A percentile compares a stretch with the other conserved stretches of the same genome.
These are phyloP conservation scores for Allobates femoralis DNA, from an alignment of 2,797 vertebrate genomes.

Conservation along the genomic window DNA sequence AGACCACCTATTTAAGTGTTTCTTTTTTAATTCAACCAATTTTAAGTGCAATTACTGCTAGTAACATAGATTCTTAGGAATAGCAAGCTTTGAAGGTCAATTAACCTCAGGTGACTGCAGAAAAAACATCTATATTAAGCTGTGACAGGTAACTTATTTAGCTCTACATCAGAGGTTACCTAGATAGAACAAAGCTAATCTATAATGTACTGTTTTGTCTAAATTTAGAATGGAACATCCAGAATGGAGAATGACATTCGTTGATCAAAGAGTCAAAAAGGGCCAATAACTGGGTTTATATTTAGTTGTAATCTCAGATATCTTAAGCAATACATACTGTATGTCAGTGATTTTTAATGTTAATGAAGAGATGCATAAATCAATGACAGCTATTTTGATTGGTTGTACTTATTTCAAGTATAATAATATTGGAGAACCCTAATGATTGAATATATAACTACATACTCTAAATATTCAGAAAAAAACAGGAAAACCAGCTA, in stretches of 20 bases:
- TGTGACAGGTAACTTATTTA: slow-evolving; percentile 60
- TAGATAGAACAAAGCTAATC: slow-evolving; percentile 47
- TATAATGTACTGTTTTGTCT: slow-evolving; percentile 40
- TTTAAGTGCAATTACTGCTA: slow-evolving; percentile 43
- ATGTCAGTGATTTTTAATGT: not conserved
- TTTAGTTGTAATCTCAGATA: not conserved
- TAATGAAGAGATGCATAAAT: not conserved
- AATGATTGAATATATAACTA: not conserved
- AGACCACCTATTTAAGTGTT: no score
- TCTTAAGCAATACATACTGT: not conserved
- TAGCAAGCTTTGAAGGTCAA: slow-evolving; percentile 54
- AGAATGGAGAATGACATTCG: not conserved
- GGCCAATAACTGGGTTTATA: not conserved
- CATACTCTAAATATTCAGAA: not conserved
- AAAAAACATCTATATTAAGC: slow-evolving; percentile 50
- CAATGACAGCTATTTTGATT: not conserved
- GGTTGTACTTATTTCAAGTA: not conserved
- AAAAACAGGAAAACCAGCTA: not conserved
- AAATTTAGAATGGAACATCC: slow-evolving; percentile 28
- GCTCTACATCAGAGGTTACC: slow-evolving; percentile 45
- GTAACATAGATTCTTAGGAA: slow-evolving; percentile 45
- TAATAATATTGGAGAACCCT: not conserved
- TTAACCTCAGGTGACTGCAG: slow-evolving; percentile 59
- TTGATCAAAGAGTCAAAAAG: not conserved
- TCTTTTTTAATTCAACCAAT: slow-evolving; percentile 46